Evolutionary conservation across 2,888 invertebrate genomes (phyloP).

Genomic region (Melolontha melolontha): DNA sequence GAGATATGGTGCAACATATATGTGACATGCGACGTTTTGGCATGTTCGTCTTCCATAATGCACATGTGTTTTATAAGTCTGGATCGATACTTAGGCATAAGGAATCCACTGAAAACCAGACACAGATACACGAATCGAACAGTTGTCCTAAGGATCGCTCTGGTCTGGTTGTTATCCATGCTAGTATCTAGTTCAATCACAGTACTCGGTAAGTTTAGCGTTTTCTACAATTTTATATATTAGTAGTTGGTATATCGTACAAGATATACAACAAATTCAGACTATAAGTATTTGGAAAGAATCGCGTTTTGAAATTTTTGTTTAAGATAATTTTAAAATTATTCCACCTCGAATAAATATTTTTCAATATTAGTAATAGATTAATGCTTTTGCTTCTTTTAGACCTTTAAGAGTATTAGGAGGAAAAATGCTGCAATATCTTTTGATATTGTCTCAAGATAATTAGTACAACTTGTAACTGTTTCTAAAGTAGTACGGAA

Average conservation of each 20-base stretch:
- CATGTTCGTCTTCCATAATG: constrained; percentile 95
- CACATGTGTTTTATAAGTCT: constrained; percentile 95
- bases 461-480: too few relatives aligned
- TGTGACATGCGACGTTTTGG: constrained; percentile 95
- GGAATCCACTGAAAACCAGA: constrained; percentile 88
- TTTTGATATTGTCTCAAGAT: too few relatives aligned
- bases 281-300: too few relatives aligned
- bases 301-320: too few relatives aligned
- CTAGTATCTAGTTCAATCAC: constrained; percentile 89
- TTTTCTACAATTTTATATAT: background rate
- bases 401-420: too few relatives aligned
- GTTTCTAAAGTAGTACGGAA: too few relatives aligned
- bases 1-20: constrained; percentile 94
- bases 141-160: constrained; percentile 87
- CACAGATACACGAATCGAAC: constrained; percentile 87
- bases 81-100: constrained; percentile 88
- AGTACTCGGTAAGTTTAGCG: constrained; percentile 75
- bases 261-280: too few relatives aligned
- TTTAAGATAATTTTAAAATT: too few relatives aligned
- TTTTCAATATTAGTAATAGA: too few relatives aligned
- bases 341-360: too few relatives aligned
- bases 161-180: constrained; percentile 93
- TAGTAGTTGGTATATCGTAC: background rate
- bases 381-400: too few relatives aligned
- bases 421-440: too few relatives aligned